A percentile compares a stretch with the other conserved stretches of the same genome.
Conservation (phyloP, 2,888 invertebrate species). For the Calliphora vomitoria region DNA sequence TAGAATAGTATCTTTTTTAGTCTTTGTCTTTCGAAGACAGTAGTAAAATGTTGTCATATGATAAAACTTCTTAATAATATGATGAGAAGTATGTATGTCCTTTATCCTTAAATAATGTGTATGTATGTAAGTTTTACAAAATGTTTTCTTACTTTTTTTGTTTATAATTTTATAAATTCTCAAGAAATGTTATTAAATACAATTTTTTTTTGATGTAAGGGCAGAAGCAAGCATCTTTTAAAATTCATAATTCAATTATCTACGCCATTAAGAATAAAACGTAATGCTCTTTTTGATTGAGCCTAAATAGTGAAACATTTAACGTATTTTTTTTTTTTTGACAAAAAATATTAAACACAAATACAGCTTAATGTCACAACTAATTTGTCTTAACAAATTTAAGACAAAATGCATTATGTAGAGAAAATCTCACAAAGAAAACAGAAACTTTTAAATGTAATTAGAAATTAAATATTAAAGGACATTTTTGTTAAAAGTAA, state of each 20-base stretch:
- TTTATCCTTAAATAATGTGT: background rate
- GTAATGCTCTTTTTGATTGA: slow-evolving; percentile 53
- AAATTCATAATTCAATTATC: slow-evolving; percentile 71
- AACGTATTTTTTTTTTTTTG: slow-evolving; percentile 27
- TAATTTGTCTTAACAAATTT: slow-evolving; percentile 52
- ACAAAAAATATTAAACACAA: background rate
- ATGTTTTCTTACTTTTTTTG: background rate
- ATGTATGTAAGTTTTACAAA: background rate
- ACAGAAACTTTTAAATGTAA: slow-evolving; percentile 41
- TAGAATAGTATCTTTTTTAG: too few relatives aligned
- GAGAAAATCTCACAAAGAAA: background rate
- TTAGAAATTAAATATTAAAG: slow-evolving; percentile 44
- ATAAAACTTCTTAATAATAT: too few relatives aligned
- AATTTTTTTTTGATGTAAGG: background rate
- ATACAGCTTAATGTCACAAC: slow-evolving; percentile 53
- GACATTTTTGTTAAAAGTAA: background rate
- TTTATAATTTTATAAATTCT: slow-evolving; percentile 13
- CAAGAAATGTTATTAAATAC: slow-evolving; percentile 21
- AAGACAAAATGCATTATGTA: slow-evolving; percentile 45
- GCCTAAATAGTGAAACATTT: slow-evolving; percentile 25
- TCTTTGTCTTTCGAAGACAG: too few relatives aligned
- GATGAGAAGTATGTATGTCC: background rate
- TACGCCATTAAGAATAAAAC: slow-evolving; percentile 63
- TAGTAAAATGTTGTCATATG: too few relatives aligned
- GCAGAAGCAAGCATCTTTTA: slow-evolving; percentile 23